These are phyloP conservation scores for Prorops nasuta DNA, from an alignment of 1,140 invertebrate genomes.

Conservation along the genomic window DNA sequence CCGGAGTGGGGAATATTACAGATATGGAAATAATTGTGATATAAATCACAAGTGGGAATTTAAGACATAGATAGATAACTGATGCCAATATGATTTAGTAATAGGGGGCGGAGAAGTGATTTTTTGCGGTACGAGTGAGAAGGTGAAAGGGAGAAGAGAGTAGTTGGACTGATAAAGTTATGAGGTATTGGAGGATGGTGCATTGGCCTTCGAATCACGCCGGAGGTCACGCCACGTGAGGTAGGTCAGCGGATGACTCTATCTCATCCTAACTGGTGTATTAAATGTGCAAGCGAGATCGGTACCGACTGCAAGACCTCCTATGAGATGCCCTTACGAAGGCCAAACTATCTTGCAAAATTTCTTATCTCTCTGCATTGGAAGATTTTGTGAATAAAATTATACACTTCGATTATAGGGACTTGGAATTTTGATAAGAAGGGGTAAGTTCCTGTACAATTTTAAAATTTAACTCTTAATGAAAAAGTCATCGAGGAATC, in stretches of 20 bases:
- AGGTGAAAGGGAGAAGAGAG: too few relatives aligned
- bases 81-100: too few relatives aligned
- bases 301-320: background rate
- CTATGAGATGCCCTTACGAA: background rate
- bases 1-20: too few relatives aligned
- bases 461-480: too few relatives aligned
- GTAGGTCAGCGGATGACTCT: background rate
- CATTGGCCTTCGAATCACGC: background rate
- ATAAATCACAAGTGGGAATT: too few relatives aligned
- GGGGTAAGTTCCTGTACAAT: too few relatives aligned
- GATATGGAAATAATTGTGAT: too few relatives aligned
- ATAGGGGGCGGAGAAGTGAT: too few relatives aligned
- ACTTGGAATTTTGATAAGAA: too few relatives aligned
- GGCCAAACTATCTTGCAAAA: background rate
- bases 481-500: too few relatives aligned
- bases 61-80: too few relatives aligned
- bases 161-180: constrained; percentile 18
- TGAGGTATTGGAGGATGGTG: constrained; percentile 4
- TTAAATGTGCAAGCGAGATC: background rate
- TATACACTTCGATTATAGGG: background rate
- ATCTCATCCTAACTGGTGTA: background rate
- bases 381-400: background rate
- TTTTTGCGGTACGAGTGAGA: too few relatives aligned
- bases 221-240: background rate
- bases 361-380: background rate